Evolutionary conservation across 1,140 invertebrate species (phyloP).

Genomic region (Charaxes varanes): DNA sequence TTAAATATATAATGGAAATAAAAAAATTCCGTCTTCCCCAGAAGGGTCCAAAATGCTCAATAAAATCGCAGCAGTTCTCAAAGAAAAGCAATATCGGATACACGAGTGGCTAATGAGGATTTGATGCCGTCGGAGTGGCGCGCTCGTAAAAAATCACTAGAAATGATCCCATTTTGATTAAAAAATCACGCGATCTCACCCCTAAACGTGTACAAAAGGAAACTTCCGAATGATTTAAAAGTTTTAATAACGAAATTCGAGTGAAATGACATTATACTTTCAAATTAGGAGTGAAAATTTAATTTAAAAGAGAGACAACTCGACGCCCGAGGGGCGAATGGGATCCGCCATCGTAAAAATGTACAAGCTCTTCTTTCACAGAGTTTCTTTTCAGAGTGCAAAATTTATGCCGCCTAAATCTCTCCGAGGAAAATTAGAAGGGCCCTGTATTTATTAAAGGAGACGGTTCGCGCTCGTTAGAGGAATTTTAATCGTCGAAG

Average conservation of each 20-base stretch:
- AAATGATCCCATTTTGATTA: slow-evolving; percentile 72
- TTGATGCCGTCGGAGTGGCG: slow-evolving; percentile 61
- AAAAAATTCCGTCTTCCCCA: slow-evolving; percentile 9
- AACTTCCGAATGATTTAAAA: slow-evolving; percentile 74
- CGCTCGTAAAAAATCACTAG: slow-evolving; percentile 71
- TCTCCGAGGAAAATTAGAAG: slow-evolving; percentile 68
- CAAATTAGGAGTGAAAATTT: slow-evolving; percentile 76
- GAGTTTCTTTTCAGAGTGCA: slow-evolving; percentile 68
- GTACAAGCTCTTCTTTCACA: slow-evolving; percentile 66
- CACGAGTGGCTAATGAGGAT: slow-evolving; percentile 69
- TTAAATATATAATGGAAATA: slow-evolving; percentile 5
- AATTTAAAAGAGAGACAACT: slow-evolving; percentile 74
- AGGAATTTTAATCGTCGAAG: slow-evolving; percentile 71
- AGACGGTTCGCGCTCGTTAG: slow-evolving; percentile 65
- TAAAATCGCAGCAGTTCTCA: slow-evolving; percentile 58
- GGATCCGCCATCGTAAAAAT: slow-evolving; percentile 68
- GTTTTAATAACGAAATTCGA: slow-evolving; percentile 75
- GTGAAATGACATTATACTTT: slow-evolving; percentile 76
- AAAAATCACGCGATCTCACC: slow-evolving; percentile 67
- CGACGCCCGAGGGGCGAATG: slow-evolving; percentile 66
- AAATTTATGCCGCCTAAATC: slow-evolving; percentile 70
- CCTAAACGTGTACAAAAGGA: slow-evolving; percentile 45
- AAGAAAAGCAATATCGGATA: slow-evolving; percentile 71
- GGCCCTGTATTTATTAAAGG: slow-evolving; percentile 69
- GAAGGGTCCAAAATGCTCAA: slow-evolving; percentile 54